Evolutionary conservation across 23 tunicate genomes (phyloP).

Genomic region (Clavelina lepadiformis): DNA sequence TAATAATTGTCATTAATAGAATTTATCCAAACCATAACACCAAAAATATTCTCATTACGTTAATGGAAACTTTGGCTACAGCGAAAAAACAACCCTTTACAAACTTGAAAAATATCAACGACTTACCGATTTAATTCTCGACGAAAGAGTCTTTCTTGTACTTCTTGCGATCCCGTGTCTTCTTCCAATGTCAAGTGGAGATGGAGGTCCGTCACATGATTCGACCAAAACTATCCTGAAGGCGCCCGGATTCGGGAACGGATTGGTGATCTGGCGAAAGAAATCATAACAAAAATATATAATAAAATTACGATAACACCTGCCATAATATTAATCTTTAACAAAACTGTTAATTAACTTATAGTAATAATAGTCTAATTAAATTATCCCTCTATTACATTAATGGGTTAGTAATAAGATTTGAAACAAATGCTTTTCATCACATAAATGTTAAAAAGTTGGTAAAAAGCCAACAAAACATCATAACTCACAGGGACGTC

Average conservation of each 20-base stretch:
- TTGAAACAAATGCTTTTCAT: not conserved
- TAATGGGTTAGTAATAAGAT: too few species aligned
- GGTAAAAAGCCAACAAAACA: not conserved
- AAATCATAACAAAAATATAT: not conserved
- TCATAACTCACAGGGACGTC: conserved; percentile 36
- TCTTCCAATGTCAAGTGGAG: conserved; percentile 71
- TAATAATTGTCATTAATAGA: too few species aligned
- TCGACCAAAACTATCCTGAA: conserved; percentile 76
- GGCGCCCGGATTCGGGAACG: conserved; percentile 51
- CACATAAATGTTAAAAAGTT: not conserved
- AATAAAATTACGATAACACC: not conserved
- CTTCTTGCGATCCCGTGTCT: conserved; percentile 34
- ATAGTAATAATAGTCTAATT: too few species aligned
- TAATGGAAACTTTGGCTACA: too few species aligned
- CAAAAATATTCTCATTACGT: too few species aligned
- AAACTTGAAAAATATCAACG: not conserved
- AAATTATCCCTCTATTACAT: too few species aligned
- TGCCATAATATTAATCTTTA: not conserved
- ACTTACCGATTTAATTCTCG: conserved; percentile 75
- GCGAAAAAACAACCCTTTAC: too few species aligned
- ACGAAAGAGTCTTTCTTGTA: conserved; percentile 49
- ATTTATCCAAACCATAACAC: too few species aligned
- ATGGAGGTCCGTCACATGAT: conserved; percentile 74
- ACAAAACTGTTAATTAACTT: not conserved
- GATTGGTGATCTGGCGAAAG: conserved; percentile 47